Percentiles rank a stretch among this genome's conserved stretches.
Conservation (phyloP, 1,140 invertebrate genomes). For the Achroia grisella region DNA sequence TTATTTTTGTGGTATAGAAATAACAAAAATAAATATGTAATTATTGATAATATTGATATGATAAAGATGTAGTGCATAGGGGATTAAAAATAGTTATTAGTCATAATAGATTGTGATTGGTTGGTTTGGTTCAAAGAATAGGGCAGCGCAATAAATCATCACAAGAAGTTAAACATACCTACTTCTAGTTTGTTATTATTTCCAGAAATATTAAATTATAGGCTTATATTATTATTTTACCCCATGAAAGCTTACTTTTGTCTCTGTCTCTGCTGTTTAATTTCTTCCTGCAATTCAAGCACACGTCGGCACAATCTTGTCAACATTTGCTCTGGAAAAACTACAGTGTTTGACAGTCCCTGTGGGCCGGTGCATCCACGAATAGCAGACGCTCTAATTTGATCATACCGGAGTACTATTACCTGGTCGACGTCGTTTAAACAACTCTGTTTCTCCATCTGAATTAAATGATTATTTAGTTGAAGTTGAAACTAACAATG, state of each 20-base stretch:
- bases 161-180: background rate
- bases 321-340: constrained; percentile 49
- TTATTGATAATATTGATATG: no score
- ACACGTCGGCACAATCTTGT: constrained; percentile 36
- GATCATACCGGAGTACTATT: constrained; percentile 51
- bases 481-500: no score
- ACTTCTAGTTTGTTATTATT: no score
- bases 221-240: background rate
- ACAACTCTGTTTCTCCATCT: constrained; percentile 66
- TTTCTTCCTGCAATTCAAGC: constrained; percentile 52
- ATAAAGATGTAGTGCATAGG: no score
- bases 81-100: no score
- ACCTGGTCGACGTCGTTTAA: constrained; percentile 59
- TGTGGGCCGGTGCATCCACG: constrained; percentile 38
- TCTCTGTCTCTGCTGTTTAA: constrained; percentile 46
- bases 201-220: no score
- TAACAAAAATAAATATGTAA: no score
- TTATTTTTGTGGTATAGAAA: no score
- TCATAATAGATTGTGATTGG: no score
- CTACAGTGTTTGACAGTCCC: constrained; percentile 47
- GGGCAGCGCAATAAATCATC: background rate
- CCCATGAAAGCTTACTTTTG: constrained; percentile 33
- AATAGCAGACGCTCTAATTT: constrained; percentile 47
- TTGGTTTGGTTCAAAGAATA: no score
- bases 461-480: constrained; percentile 1